phyloP scores from a whole-genome alignment of 2,113 vertebrate species.

The Lagopus muta region DNA sequence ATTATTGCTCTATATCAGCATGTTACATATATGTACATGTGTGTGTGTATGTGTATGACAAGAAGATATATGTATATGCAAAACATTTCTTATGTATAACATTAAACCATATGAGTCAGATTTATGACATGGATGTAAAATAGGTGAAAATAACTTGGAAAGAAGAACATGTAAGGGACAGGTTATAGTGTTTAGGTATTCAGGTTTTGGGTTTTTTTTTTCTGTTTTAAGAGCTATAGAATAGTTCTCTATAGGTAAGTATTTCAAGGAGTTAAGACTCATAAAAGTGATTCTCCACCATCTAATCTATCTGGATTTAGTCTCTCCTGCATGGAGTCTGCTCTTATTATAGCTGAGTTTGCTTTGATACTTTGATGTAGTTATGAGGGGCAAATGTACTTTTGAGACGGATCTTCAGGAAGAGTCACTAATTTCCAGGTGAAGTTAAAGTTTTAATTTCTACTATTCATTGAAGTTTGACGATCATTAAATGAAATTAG shows the following conservation, averaged over 20 bases:
- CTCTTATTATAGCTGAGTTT: conserved; percentile 31
- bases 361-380: background rate
- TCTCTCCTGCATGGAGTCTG: background rate
- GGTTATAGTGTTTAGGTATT: background rate
- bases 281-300: conserved; percentile 20
- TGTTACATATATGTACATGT: too few species aligned
- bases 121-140: background rate
- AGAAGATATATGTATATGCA: too few species aligned
- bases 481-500: background rate
- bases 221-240: background rate
- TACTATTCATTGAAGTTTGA: background rate
- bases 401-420: background rate
- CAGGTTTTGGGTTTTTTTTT: background rate
- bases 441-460: background rate
- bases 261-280: conserved; percentile 14
- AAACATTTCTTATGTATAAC: too few species aligned
- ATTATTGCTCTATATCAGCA: too few species aligned
- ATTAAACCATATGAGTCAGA: background rate
- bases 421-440: background rate
- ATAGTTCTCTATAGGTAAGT: background rate
- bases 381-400: background rate
- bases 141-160: background rate
- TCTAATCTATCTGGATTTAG: background rate
- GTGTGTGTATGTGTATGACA: too few species aligned
- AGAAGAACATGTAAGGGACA: background rate